Evolutionary conservation across 2,113 vertebrate genomes (phyloP).

Genomic region (Aptenodytes forsteri): DNA sequence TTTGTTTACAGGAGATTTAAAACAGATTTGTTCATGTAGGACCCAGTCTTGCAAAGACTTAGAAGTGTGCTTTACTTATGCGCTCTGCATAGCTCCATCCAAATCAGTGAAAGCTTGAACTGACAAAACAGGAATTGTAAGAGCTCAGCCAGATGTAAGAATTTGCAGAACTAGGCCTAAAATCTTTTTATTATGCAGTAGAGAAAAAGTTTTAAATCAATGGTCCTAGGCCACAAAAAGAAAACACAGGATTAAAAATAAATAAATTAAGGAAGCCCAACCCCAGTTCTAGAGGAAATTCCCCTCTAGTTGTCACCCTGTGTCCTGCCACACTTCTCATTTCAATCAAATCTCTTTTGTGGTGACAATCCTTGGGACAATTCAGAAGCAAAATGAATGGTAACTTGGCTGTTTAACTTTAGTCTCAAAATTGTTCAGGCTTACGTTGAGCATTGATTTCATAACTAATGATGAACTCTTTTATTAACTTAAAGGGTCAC

Average conservation of each 20-base stretch:
- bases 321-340: not conserved
- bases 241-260: not conserved
- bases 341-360: not conserved
- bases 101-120: not conserved
- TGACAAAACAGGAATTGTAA: not conserved
- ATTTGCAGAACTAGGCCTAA: not conserved
- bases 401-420: not conserved
- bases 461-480: not conserved
- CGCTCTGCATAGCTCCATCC: rapidly evolving
- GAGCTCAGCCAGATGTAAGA: not conserved
- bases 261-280: not conserved
- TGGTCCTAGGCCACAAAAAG: not conserved
- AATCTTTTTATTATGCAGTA: not conserved
- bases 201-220: not conserved
- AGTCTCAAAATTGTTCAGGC: not conserved
- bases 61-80: not conserved
- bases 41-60: not conserved
- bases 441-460: not conserved
- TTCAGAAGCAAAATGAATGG: not conserved
- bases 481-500: not conserved
- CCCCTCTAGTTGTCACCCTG: not conserved
- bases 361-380: not conserved
- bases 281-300: not conserved
- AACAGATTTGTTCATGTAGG: not conserved
- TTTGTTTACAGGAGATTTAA: not conserved